Evolutionary conservation across 2,888 invertebrate species (phyloP), one percentile per base, ranked within the genome.

Genomic region (Cryptocephalus moraei): DNA sequence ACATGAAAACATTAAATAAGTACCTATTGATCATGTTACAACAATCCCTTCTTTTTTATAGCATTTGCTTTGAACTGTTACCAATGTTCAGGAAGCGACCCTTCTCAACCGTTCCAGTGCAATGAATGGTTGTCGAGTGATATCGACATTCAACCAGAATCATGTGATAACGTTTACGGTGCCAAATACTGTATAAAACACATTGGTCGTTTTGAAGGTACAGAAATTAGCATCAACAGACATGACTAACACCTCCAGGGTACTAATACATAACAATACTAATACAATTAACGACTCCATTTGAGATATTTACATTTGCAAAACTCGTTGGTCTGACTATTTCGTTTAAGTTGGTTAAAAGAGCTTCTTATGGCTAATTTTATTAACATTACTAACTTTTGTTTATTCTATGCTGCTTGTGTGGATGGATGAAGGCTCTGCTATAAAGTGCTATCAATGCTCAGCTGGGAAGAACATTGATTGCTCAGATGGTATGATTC

Each of bases 161-260:
- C 84, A 60, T 93, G 93, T 71, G 80, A 83, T 55, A 74, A 77
- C 49, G 87, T 94, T 50, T 89, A 88, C 67, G 83, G 81, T 55
- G 92, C 94, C 11, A 79, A 82, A 62, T 95, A 82, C 70, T 96
- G 96, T 71, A 80, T 96, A 58, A 96, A 96, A 75, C 89, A 91
- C 63, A 86, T 90, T 50, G 95, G 95, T 54, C 80, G 94, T 65
- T 90, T 79, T 62, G 91, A 90, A 85, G 91, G 89, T 88, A 74
- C 45, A 43, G 22, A 22, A 36, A 11, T 2, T 36, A 22, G 22
- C 22, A 22, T 22, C 22, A 22, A 22, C 22, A 22, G 22, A 22
- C 2, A 22, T 22, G 36, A 40, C 40, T 40, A 40, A 40, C 40
- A 12, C 3, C 36, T 36, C 12, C 36, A 4, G 12, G 14, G 12